Conservation (phyloP, 2,113 vertebrate genomes). For the Trachemys scripta region DNA sequence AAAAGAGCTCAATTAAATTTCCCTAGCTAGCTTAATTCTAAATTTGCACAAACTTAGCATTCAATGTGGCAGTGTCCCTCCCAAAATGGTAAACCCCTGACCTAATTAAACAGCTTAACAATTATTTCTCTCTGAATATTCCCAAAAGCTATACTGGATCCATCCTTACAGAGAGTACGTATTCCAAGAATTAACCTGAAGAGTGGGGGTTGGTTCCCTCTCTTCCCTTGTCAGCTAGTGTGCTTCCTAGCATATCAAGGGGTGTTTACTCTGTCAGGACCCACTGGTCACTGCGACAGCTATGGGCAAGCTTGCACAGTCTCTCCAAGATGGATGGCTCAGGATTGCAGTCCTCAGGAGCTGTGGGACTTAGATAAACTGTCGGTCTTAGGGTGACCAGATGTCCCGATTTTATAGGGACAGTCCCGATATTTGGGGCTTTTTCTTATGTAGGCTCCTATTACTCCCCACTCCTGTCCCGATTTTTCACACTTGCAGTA, state of each 20-base stretch:
- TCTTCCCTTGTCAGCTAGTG: not conserved
- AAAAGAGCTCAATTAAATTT: not conserved
- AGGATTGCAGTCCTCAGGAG: not conserved
- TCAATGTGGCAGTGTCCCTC: not conserved
- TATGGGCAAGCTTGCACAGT: not conserved
- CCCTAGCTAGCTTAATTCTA: not conserved
- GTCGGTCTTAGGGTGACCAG: not conserved
- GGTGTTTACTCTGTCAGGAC: not conserved
- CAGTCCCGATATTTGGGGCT: no score
- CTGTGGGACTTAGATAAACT: not conserved
- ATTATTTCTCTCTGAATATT: not conserved
- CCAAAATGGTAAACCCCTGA: not conserved
- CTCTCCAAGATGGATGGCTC: not conserved
- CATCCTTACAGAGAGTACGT: not conserved
- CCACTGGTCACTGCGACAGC: not conserved
- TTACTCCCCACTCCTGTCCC: no score
- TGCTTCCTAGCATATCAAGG: not conserved
- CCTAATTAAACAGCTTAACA: not conserved
- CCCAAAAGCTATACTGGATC: not conserved
- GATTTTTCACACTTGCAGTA: no score
- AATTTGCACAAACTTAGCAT: not conserved
- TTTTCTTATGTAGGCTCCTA: no score
- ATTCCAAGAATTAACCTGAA: not conserved
- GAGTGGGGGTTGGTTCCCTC: not conserved
- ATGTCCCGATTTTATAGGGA: no score